Base-by-base conservation (phyloP, 2,888 invertebrate species). In the Ochlodes sylvanus region DNA sequence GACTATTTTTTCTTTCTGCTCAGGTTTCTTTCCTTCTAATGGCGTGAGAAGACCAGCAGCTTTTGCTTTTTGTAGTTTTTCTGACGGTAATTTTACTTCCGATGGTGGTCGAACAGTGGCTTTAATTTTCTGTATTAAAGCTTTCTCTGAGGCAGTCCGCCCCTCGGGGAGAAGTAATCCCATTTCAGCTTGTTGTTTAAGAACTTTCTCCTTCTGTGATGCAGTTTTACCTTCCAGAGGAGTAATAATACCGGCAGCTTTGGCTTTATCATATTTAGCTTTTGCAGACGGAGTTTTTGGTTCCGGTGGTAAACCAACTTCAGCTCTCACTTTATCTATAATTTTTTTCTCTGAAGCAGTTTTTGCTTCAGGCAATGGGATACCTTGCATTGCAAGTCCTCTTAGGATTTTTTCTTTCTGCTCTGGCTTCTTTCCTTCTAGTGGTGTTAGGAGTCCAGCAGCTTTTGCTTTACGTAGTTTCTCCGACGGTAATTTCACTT, bases 1-100 rank as follows among this genome's bases (percentile, higher is more conserved):
- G 3, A 84, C 66, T 50, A 83, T 84, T 70, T 76, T 80, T 73
- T 84, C 82, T 68, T 82, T 83, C 72, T 83, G 38, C 38, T 81
- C 65, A 77, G 71, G 52, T 5, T 77, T 63, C 71, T 81, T 83
- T 0, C 80, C 83, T 71, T 79, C 76, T 34, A 79, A 60, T 1
- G 81, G 80, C 5, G 72, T 72, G 10, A 80, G 68, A 6, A 78
- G 34, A 4, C 79, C 78, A 15, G 72, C 75, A 10, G 75, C 73
- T 32, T 72, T n/a, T 10, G 76, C 80, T 70, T 75, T 74, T 2
- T 72, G 41, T 27, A 68, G 41, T 67, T 69, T 78, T 58, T 67
- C 68, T 0, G 73, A 67, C 21, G 66, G 7, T 4, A 71, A 72
- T 71, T 71, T 74, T 5, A 77, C 74, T 70, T 74, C 75, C 7